phyloP scores from a whole-genome alignment of 2,888 invertebrate genomes.

The Pollenia griseotomentosa region DNA sequence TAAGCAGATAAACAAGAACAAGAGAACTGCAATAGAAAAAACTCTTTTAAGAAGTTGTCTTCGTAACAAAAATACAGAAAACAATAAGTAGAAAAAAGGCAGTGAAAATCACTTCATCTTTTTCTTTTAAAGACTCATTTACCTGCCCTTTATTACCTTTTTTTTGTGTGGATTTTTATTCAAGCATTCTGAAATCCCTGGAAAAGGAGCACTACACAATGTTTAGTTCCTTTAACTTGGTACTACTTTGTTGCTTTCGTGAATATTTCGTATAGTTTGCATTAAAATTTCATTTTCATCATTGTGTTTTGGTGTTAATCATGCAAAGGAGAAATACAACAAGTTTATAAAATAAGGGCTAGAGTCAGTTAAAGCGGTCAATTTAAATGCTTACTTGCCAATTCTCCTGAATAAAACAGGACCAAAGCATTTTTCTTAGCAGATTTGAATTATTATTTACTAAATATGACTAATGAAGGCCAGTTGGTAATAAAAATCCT shows the following conservation, averaged over 20 bases:
- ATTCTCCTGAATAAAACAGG: too few relatives aligned
- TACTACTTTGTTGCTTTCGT: slow-evolving; percentile 5
- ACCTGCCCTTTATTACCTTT: slow-evolving; percentile 39
- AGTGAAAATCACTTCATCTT: slow-evolving; percentile 61
- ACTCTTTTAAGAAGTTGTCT: slow-evolving; percentile 1
- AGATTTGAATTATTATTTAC: not conserved
- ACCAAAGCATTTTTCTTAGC: too few relatives aligned
- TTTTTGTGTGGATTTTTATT: not conserved
- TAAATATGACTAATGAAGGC: too few relatives aligned
- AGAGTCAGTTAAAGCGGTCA: not conserved
- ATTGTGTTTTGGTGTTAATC: slow-evolving; percentile 33
- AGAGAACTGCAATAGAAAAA: not conserved
- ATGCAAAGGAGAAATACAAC: slow-evolving; percentile 19
- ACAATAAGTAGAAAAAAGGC: slow-evolving; percentile 30
- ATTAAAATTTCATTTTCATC: slow-evolving; percentile 18
- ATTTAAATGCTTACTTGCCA: not conserved
- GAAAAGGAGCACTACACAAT: slow-evolving; percentile 12
- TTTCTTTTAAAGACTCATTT: slow-evolving; percentile 39
- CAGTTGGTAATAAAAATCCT: too few relatives aligned
- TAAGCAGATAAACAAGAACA: not conserved
- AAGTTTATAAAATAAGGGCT: not conserved
- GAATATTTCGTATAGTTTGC: slow-evolving; percentile 33
- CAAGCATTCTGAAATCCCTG: slow-evolving; percentile 4
- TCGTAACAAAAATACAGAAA: not conserved
- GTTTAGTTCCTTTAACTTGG: slow-evolving; percentile 23